Evolutionary conservation across 2,113 vertebrate genomes (phyloP).

Genomic region (Syngnathus typhle): DNA sequence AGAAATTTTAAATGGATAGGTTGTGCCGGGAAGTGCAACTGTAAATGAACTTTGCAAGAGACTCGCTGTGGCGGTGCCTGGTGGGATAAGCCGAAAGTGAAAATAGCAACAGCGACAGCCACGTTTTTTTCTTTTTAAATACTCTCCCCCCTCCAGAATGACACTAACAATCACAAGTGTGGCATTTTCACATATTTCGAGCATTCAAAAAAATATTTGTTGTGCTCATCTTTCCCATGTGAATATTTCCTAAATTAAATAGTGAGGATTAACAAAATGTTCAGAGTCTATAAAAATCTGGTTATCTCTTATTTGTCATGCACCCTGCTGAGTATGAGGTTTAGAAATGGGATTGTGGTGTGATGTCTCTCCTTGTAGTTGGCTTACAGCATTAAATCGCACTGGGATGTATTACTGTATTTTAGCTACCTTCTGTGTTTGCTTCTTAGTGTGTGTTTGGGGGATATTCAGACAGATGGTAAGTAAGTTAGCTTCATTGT

Average conservation of each 20-base stretch:
- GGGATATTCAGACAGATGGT: background rate
- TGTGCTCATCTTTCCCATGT: no score
- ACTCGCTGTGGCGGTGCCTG: background rate
- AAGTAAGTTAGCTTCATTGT: background rate
- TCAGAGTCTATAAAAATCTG: no score
- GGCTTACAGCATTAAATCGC: slow-evolving; percentile 8
- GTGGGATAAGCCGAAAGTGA: background rate
- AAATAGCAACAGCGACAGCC: no score
- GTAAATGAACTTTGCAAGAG: no score
- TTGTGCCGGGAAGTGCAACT: no score
- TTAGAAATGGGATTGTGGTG: slow-evolving; percentile 5
- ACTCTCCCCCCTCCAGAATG: background rate
- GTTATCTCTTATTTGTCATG: background rate
- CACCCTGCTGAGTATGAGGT: background rate
- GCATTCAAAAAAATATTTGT: no score
- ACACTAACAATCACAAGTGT: background rate
- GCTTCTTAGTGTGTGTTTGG: slow-evolving; percentile 8
- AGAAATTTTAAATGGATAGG: no score
- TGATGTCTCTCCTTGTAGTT: slow-evolving; percentile 4
- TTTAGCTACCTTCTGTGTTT: background rate
- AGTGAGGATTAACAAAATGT: no score
- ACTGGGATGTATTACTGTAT: slow-evolving; percentile 2
- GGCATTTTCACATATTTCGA: no score
- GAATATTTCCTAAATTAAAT: no score
- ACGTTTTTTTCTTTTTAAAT: no score